These are phyloP conservation scores for Aplochiton taeniatus DNA, from an alignment of 2,797 vertebrate genomes.

Conservation along the genomic window DNA sequence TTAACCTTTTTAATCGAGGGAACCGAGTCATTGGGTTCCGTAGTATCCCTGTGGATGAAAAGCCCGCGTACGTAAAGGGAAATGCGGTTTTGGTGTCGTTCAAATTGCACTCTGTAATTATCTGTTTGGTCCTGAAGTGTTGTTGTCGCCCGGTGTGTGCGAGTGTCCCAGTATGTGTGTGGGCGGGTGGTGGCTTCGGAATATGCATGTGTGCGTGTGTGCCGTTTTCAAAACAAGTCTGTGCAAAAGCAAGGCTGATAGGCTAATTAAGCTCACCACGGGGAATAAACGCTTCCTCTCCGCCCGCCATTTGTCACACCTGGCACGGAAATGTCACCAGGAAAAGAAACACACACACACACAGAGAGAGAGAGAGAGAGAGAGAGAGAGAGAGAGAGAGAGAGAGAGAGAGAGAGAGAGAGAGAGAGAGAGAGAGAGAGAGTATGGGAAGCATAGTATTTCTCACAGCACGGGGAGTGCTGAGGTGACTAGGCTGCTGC, in stretches of 20 bases:
- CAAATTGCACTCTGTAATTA: constrained; percentile 52
- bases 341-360: constrained; percentile 41
- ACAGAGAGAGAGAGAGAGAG: neutral
- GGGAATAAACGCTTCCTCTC: constrained; percentile 78
- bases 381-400: constrained; percentile 31
- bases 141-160: neutral
- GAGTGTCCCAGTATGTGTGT: constrained; percentile 19
- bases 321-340: constrained; percentile 74
- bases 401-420: constrained; percentile 16
- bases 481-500: too few species aligned
- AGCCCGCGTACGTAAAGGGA: constrained; percentile 37
- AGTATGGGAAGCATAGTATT: neutral
- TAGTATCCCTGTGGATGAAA: constrained; percentile 51
- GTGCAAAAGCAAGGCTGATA: constrained; percentile 77
- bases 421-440: constrained; percentile 24
- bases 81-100: constrained; percentile 57
- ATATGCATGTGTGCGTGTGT: constrained; percentile 24
- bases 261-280: constrained; percentile 79
- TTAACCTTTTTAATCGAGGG: constrained; percentile 66
- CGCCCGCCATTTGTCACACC: constrained; percentile 79
- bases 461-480: too few species aligned
- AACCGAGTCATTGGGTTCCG: constrained; percentile 56
- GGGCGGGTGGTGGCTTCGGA: neutral
- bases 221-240: constrained; percentile 66
- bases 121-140: constrained; percentile 26